Evolutionary conservation across 53 echinoderm and acorn worm genomes (phyloP).

Genomic region (Temnopleurus reevesii): DNA sequence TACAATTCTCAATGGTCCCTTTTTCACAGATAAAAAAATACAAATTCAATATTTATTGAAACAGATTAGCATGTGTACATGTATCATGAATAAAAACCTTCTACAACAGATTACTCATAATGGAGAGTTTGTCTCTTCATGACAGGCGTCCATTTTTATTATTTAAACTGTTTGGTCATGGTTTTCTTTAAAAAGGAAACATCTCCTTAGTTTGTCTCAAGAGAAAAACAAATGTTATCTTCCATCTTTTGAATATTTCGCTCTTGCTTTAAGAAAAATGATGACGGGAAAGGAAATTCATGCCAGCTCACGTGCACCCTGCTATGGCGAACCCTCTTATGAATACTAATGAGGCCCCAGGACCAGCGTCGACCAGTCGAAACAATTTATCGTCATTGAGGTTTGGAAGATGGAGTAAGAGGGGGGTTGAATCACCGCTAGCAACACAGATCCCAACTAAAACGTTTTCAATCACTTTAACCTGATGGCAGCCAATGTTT

Average conservation of each 20-base stretch:
- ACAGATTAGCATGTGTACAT: no score
- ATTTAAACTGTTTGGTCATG: no score
- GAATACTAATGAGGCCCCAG: slow-evolving; percentile 43
- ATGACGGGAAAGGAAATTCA: background rate
- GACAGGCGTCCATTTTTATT: no score
- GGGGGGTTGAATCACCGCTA: slow-evolving; percentile 28
- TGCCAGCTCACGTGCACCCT: slow-evolving; percentile 18
- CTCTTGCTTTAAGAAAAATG: background rate
- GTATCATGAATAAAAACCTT: no score
- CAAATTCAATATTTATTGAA: no score
- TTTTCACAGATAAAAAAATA: no score
- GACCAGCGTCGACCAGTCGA: slow-evolving; percentile 18
- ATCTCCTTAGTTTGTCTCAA: background rate
- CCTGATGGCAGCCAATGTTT: slow-evolving; percentile 11
- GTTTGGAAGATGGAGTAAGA: background rate
- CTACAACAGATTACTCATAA: no score
- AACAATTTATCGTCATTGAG: slow-evolving; percentile 54
- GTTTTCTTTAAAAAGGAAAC: background rate
- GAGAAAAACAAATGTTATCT: slow-evolving; percentile 3
- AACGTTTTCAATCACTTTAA: slow-evolving; percentile 58
- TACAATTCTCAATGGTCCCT: no score
- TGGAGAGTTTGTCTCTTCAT: no score
- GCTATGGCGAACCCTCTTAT: slow-evolving; percentile 4
- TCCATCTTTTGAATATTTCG: background rate
- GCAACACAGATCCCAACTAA: slow-evolving; percentile 39